Conservation (phyloP, 2,888 invertebrate genomes). For the Empis stercorea region DNA sequence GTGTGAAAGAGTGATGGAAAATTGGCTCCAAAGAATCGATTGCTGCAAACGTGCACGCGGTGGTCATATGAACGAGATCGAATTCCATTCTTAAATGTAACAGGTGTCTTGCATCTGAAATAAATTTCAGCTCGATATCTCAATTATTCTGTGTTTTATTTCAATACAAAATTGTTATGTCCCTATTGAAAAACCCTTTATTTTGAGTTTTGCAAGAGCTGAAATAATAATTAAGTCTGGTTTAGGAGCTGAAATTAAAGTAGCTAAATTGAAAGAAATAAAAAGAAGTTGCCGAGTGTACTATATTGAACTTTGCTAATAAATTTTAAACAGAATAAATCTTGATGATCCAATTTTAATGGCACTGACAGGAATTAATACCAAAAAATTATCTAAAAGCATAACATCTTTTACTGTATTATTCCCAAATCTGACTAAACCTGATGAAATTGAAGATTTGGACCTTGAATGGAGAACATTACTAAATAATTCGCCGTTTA, state of each 20-base stretch:
- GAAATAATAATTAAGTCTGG: neutral
- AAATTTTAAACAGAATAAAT: conserved; percentile 7
- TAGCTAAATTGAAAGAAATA: neutral
- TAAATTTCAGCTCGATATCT: too few relatives aligned
- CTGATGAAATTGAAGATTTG: conserved; percentile 6
- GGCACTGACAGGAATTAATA: conserved; percentile 4
- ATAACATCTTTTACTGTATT: too few relatives aligned
- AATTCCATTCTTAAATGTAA: too few relatives aligned
- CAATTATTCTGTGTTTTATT: too few relatives aligned
- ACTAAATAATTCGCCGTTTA: conserved; percentile 1
- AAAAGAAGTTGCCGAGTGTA: conserved; percentile 6
- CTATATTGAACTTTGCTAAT: conserved; percentile 4
- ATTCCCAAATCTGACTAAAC: neutral
- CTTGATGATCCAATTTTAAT: conserved; percentile 5
- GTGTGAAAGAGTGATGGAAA: too few relatives aligned
- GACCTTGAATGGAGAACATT: conserved; percentile 8
- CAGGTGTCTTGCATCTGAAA: too few relatives aligned
- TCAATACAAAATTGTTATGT: too few relatives aligned
- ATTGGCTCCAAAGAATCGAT: too few relatives aligned
- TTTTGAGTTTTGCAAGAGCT: too few relatives aligned
- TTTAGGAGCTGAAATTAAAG: neutral
- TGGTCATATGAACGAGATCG: too few relatives aligned
- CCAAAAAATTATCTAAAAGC: neutral
- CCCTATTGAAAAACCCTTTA: too few relatives aligned
- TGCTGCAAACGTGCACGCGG: too few relatives aligned